Evolutionary conservation across 2,888 invertebrate genomes (phyloP).

Genomic region (Congeria kusceri): DNA sequence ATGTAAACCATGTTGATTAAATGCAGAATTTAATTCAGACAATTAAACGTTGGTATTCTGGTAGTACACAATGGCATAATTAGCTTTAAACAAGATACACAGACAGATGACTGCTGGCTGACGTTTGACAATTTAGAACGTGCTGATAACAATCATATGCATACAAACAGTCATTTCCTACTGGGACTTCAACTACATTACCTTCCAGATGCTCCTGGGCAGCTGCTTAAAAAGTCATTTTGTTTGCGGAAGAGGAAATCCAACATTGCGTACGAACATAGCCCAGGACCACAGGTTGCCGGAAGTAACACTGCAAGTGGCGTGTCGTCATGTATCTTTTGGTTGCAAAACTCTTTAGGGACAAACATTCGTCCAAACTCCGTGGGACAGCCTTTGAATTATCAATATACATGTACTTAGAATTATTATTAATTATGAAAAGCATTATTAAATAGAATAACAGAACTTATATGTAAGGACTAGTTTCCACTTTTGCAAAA

Average conservation of each 20-base stretch:
- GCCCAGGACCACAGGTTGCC: conserved; percentile 66
- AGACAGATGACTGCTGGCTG: too few species aligned
- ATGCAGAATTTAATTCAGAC: too few species aligned
- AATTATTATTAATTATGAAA: not conserved
- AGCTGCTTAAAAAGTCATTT: conserved; percentile 74
- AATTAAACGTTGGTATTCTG: not conserved
- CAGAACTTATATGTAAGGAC: too few species aligned
- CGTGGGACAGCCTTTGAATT: conserved; percentile 44
- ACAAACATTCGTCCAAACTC: conserved; percentile 54
- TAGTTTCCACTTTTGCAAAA: too few species aligned
- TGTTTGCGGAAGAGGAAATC: conserved; percentile 73
- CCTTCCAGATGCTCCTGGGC: conserved; percentile 44
- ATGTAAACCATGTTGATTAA: not conserved
- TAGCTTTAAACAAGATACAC: too few species aligned
- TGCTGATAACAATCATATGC: conserved; percentile 23
- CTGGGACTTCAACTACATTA: conserved; percentile 11
- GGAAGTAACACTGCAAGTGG: conserved; percentile 63
- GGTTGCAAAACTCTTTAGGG: conserved; percentile 61
- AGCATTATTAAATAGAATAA: too few species aligned
- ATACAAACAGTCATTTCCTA: too few species aligned
- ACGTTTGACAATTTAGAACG: too few species aligned
- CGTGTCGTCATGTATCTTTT: conserved; percentile 44
- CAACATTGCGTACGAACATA: conserved; percentile 74
- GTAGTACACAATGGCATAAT: too few species aligned
- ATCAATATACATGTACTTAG: not conserved